Evolutionary conservation across 2,797 vertebrate species (phyloP).

Genomic region (Coccyzus lansbergi): DNA sequence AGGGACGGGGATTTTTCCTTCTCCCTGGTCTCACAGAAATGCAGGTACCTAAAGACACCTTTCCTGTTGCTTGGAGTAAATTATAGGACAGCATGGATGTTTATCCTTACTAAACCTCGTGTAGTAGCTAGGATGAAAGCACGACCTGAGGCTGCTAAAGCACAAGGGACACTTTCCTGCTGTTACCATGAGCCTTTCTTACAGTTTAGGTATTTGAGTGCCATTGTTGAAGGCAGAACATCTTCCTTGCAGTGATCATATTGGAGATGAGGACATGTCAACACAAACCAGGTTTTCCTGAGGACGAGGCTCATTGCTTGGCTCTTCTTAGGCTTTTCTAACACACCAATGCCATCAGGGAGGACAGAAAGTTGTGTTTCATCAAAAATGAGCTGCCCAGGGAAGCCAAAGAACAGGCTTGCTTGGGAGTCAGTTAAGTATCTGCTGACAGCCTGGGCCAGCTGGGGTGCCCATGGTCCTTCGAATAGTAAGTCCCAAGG

Average conservation of each 20-base stretch:
- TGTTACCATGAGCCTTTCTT: not conserved
- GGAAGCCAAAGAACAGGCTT: not conserved
- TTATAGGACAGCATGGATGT: not conserved
- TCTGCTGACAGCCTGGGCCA: not conserved
- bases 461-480: accelerated
- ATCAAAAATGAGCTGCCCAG: not conserved
- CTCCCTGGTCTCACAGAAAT: not conserved
- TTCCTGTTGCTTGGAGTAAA: not conserved
- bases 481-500: accelerated
- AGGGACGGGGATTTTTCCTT: not conserved
- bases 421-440: not conserved
- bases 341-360: not conserved
- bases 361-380: not conserved
- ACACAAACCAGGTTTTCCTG: not conserved
- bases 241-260: not conserved
- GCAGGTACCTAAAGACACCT: not conserved
- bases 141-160: not conserved
- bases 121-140: accelerated
- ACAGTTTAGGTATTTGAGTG: accelerated
- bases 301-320: not conserved
- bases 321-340: not conserved
- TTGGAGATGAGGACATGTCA: not conserved
- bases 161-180: accelerated
- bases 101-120: not conserved
- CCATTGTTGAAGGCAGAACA: not conserved